Conservation (phyloP, 1,140 invertebrate species). For the Wasmannia auropunctata region DNA sequence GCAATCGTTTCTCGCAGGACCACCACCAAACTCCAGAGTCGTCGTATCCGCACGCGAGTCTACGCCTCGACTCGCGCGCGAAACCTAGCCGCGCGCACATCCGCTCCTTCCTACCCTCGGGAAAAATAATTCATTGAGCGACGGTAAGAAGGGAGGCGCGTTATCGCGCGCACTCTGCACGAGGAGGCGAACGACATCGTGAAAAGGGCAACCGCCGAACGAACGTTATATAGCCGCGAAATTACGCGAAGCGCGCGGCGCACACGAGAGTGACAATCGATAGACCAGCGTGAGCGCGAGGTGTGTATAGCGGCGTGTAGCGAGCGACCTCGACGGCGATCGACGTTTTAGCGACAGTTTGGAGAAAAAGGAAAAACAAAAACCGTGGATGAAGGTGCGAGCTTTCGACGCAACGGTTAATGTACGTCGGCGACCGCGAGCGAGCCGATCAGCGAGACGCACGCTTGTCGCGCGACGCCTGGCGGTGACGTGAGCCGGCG, state of each 20-base stretch:
- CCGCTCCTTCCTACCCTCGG: background rate
- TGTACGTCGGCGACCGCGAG: background rate
- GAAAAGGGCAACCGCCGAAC: conserved; percentile 43
- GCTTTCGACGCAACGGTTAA: no score
- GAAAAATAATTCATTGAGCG: background rate
- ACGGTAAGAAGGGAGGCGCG: background rate
- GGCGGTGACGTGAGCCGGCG: conserved; percentile 39
- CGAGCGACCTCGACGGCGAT: conserved; percentile 16
- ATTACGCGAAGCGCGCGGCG: conserved; percentile 58
- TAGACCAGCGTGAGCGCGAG: conserved; percentile 32
- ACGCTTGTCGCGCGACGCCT: conserved; percentile 11
- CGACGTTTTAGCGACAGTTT: background rate
- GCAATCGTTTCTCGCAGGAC: conserved; percentile 20
- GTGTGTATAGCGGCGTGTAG: background rate
- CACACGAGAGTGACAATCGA: conserved; percentile 54
- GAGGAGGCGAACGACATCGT: background rate
- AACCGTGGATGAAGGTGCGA: conserved; percentile 1
- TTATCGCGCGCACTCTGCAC: background rate
- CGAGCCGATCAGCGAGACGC: background rate
- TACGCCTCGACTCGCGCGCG: background rate
- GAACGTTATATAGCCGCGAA: conserved; percentile 41
- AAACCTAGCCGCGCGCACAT: no score
- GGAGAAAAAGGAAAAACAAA: background rate
- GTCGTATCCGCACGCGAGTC: background rate
- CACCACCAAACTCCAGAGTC: conserved; percentile 46